These are phyloP conservation scores for Cepaea nemoralis DNA, from an alignment of 1,140 invertebrate genomes.

Conservation along the genomic window DNA sequence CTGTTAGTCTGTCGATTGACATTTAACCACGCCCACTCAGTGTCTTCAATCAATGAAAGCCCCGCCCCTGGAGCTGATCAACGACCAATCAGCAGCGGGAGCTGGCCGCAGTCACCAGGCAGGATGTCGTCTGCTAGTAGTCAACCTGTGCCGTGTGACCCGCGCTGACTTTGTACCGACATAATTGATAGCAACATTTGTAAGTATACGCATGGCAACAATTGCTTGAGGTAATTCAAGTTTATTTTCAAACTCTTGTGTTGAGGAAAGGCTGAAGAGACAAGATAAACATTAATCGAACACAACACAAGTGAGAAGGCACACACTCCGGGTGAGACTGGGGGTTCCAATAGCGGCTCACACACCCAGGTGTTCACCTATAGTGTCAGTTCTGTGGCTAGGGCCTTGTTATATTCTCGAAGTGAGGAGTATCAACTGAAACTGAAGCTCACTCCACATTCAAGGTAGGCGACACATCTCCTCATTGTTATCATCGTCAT, in stretches of 20 bases:
- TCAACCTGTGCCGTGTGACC: background rate
- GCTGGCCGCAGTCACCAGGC: background rate
- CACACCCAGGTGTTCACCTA: too few relatives aligned
- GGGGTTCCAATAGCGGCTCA: too few relatives aligned
- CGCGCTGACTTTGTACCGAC: background rate
- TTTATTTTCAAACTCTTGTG: background rate
- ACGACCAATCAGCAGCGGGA: background rate
- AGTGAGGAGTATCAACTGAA: background rate
- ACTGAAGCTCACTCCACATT: background rate
- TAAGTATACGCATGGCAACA: background rate
- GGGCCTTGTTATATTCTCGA: background rate
- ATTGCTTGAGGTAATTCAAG: background rate
- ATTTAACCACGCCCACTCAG: background rate
- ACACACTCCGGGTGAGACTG: too few relatives aligned
- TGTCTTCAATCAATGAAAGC: background rate
- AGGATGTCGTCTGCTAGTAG: conserved; percentile 7
- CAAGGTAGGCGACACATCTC: background rate
- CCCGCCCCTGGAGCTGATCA: background rate
- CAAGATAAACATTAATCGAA: too few relatives aligned
- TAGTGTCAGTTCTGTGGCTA: too few relatives aligned
- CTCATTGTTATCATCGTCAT: too few relatives aligned
- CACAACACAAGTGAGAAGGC: too few relatives aligned
- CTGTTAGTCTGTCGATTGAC: background rate
- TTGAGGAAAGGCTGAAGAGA: too few relatives aligned
- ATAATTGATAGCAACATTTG: background rate